Base-by-base conservation (phyloP, 2,888 invertebrate genomes). In the Belgica antarctica region DNA sequence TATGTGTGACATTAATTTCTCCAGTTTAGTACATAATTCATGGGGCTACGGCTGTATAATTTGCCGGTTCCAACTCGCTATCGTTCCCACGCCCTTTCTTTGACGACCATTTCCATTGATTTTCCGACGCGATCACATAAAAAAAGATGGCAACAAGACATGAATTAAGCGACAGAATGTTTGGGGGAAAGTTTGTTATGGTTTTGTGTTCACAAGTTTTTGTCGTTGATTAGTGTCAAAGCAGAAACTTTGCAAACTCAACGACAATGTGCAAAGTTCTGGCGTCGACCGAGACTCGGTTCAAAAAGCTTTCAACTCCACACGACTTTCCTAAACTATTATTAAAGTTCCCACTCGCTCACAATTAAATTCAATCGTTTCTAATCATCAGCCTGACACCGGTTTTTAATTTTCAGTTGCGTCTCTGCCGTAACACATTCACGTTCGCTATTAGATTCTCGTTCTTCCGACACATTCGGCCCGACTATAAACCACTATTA, bases 1-100 rank as follows among this genome's bases (percentile, higher is more conserved):
- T n/a, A n/a, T 24, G 25, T 65, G 57, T 57, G 52, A 68, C 52
- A 57, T 52, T 57, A 52, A 57, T 68, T 68, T 68, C 22, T 66
- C 27, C 8, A 25, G 47, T 24, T 24, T 17, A 27, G 41, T 66
- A 46, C 15, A 66, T 66, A 66, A 66, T 66, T 66, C 47, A 66
- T 66, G 28, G 27, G 17, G 15, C 47, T 19, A 24, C 34, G 8
- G 59, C 24, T 41, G 46, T 47, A 65, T 47, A 27, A 46, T 65
- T 65, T 65, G 22, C 36, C 22, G 36, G 34, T 12, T 41, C 41
- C 34, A 19, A 59, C 25, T n/a, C n/a, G n/a, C n/a, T 27, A n/a
- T 65, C 15, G 25, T 63, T 22, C 52, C 24, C 8, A 17, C 24
- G 34, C 47, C 41, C 41, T 28, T 36, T n/a, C 19, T 31, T 62